These are phyloP conservation scores for Polydrusus cervinus DNA, from an alignment of 2,888 invertebrate species.

Conservation along the genomic window DNA sequence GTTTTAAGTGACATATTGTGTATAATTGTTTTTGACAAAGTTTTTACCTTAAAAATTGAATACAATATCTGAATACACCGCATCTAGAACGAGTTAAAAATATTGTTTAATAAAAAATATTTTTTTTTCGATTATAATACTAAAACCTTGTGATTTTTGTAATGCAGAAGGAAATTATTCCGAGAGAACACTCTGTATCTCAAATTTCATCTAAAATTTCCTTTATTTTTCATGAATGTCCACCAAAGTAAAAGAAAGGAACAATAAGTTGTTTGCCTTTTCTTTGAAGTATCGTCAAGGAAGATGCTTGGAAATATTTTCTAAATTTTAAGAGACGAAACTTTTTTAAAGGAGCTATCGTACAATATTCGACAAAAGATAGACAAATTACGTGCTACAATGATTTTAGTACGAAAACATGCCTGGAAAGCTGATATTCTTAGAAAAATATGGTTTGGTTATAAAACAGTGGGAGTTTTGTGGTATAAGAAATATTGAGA, in stretches of 20 bases:
- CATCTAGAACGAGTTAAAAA: too few relatives aligned
- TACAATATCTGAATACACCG: too few relatives aligned
- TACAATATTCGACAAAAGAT: slow-evolving; percentile 25
- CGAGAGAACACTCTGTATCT: background rate
- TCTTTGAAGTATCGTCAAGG: slow-evolving; percentile 15
- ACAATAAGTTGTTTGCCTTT: slow-evolving; percentile 19
- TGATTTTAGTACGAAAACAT: slow-evolving; percentile 26
- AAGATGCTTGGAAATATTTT: slow-evolving; percentile 7
- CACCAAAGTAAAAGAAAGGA: slow-evolving; percentile 17
- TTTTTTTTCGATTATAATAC: too few relatives aligned
- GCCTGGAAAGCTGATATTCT: slow-evolving; percentile 11
- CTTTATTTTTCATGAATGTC: background rate
- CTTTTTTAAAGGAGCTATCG: slow-evolving; percentile 14
- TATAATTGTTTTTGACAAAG: too few relatives aligned
- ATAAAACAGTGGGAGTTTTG: slow-evolving; percentile 15
- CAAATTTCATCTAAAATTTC: background rate
- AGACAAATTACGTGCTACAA: slow-evolving; percentile 26
- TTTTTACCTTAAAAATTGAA: too few relatives aligned
- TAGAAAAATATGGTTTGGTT: slow-evolving; percentile 22
- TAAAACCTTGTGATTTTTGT: too few relatives aligned
- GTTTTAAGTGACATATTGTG: too few relatives aligned
- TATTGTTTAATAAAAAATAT: too few relatives aligned
- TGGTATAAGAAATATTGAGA: slow-evolving; percentile 11
- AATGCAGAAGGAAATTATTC: too few relatives aligned
- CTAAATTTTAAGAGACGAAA: slow-evolving; percentile 13